These are phyloP conservation scores for Acrocera orbiculus DNA, from an alignment of 2,888 invertebrate species.

Conservation along the genomic window DNA sequence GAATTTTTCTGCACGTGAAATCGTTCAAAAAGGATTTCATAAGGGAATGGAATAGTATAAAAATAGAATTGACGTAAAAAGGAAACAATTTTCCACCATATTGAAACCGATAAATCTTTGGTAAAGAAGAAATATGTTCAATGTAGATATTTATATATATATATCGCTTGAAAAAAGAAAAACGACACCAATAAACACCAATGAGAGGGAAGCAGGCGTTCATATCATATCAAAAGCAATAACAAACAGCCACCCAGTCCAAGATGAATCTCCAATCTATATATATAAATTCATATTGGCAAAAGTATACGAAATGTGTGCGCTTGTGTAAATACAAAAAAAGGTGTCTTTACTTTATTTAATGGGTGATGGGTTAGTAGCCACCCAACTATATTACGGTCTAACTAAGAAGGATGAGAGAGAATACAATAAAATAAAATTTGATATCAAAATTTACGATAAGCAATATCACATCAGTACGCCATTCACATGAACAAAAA, in stretches of 20 bases:
- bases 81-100: conserved; percentile 18
- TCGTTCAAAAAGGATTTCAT: too few relatives aligned
- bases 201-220: conserved; percentile 14
- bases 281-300: conserved; percentile 12
- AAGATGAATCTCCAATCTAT: conserved; percentile 12
- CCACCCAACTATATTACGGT: conserved; percentile 3
- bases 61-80: too few relatives aligned
- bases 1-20: too few relatives aligned
- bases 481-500: conserved; percentile 34
- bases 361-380: too few relatives aligned
- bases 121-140: conserved; percentile 15
- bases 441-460: conserved; percentile 18
- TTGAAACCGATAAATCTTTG: conserved; percentile 16
- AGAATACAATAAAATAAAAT: conserved; percentile 16
- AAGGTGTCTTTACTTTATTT: too few relatives aligned
- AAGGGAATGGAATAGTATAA: too few relatives aligned
- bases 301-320: too few relatives aligned
- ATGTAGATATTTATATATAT: too few relatives aligned
- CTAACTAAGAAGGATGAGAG: conserved; percentile 3
- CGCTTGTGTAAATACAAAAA: too few relatives aligned
- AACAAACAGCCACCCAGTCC: not conserved
- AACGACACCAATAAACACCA: not conserved
- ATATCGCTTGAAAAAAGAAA: conserved; percentile 7
- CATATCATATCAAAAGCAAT: conserved; percentile 14
- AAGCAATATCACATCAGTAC: conserved; percentile 25